Conservation (phyloP, 2,113 vertebrate species). For the Sardina pilchardus region DNA sequence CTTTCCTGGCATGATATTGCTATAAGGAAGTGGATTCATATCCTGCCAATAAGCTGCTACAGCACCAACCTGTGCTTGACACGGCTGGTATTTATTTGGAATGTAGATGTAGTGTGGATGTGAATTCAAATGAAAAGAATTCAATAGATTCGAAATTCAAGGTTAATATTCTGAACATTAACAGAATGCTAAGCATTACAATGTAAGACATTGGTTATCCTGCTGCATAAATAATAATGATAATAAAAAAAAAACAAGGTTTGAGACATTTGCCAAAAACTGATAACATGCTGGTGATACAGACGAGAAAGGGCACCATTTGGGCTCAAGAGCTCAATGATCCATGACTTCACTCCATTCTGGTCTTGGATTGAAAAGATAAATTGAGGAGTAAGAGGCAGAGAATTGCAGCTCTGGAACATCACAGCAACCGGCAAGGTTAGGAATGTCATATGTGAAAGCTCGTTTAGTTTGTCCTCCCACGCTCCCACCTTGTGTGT, state of each 20-base stretch:
- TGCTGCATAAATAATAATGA: too few species aligned
- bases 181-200: too few species aligned
- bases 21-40: not conserved
- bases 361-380: not conserved
- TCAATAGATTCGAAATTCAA: too few species aligned
- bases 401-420: not conserved
- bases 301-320: not conserved
- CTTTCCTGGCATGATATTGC: not conserved
- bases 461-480: not conserved
- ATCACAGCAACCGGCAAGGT: not conserved
- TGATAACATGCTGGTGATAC: too few species aligned
- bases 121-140: not conserved
- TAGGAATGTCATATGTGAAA: not conserved
- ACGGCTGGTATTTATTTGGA: not conserved
- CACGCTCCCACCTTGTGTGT: not conserved
- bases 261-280: not conserved
- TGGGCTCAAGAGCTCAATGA: not conserved
- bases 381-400: not conserved
- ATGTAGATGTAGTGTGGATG: not conserved
- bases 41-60: not conserved
- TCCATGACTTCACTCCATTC: not conserved
- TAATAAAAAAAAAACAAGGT: not conserved
- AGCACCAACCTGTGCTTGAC: not conserved
- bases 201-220: too few species aligned
- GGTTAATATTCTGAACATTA: too few species aligned